Conservation (phyloP, 2,888 invertebrate genomes). For the Sesia apiformis region DNA sequence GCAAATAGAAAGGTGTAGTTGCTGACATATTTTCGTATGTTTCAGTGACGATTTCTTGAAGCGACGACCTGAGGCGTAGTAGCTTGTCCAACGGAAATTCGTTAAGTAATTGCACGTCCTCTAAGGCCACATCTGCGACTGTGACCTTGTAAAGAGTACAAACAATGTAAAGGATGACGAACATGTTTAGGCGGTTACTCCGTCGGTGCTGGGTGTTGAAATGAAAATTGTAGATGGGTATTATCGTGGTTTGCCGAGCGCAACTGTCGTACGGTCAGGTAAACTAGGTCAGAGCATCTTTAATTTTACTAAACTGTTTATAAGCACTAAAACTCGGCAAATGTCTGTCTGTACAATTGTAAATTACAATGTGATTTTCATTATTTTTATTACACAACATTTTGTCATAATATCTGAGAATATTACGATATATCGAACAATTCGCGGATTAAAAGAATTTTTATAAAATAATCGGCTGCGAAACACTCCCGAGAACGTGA, state of each 20-base stretch:
- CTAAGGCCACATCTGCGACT: constrained; percentile 30
- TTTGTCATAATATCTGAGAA: too few species aligned
- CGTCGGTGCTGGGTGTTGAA: constrained; percentile 20
- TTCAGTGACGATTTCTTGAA: constrained; percentile 38
- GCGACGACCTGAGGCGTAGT: constrained; percentile 73
- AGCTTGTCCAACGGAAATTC: constrained; percentile 81
- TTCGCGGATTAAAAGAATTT: too few species aligned
- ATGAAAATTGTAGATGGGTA: constrained; percentile 18
- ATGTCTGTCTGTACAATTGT: neutral
- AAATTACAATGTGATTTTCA: too few species aligned
- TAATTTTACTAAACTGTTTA: constrained; percentile 1
- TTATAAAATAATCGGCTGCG: too few species aligned
- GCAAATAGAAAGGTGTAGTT: constrained; percentile 28
- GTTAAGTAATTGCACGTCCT: constrained; percentile 73
- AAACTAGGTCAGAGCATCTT: constrained; percentile 26
- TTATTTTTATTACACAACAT: too few species aligned
- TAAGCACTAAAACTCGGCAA: constrained; percentile 4
- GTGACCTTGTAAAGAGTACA: constrained; percentile 17
- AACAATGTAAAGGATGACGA: constrained; percentile 20
- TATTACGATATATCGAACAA: too few species aligned
- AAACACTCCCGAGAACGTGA: too few species aligned
- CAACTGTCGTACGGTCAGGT: constrained; percentile 33
- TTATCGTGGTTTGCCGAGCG: constrained; percentile 53
- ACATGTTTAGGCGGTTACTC: constrained; percentile 33
- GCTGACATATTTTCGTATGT: constrained; percentile 36